Evolutionary conservation across 2,113 vertebrate genomes (phyloP).

Genomic region (Malurus cyaneus): DNA sequence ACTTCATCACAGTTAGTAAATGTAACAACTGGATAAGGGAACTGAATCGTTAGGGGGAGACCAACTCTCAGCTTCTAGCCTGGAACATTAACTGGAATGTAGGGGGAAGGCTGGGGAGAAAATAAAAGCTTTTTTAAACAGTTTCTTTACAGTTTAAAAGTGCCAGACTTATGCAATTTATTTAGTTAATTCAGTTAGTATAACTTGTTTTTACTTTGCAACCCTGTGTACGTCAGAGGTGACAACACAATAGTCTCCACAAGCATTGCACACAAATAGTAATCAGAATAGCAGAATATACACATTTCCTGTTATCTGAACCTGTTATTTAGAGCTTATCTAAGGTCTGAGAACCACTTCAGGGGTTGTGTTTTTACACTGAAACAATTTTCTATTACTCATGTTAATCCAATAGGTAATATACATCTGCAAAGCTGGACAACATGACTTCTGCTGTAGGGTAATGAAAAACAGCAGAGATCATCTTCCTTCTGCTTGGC

Average conservation of each 20-base stretch:
- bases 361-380: neutral
- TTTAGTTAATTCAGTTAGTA: neutral
- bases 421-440: neutral
- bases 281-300: neutral
- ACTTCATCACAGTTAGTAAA: neutral
- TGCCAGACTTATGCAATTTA: neutral
- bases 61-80: neutral
- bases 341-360: neutral
- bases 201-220: neutral
- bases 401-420: neutral
- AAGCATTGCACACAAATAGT: neutral
- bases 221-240: rapidly evolving
- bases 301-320: neutral
- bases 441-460: neutral
- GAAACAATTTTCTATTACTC: neutral
- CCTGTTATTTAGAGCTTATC: neutral
- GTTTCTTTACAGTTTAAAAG: neutral
- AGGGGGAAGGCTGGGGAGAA: neutral
- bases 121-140: neutral
- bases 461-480: neutral
- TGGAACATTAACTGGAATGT: neutral
- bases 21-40: neutral
- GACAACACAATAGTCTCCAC: neutral
- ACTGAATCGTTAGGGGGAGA: neutral
- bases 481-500: neutral